These are phyloP conservation scores for Anableps anableps DNA, from an alignment of 2,797 vertebrate species.

Conservation along the genomic window DNA sequence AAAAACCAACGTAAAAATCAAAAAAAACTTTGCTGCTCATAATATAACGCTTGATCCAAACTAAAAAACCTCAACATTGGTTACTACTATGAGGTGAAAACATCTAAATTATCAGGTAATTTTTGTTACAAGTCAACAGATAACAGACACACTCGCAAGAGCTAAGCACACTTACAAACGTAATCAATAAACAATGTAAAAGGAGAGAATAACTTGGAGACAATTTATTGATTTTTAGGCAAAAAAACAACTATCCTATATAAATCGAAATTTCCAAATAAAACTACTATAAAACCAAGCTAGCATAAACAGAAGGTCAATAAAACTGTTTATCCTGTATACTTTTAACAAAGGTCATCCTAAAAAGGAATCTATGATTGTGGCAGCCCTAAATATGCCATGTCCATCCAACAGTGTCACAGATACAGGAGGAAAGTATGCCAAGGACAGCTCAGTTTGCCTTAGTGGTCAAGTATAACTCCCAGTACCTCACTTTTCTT, in stretches of 20 bases:
- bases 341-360: neutral
- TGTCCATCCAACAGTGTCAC: slow-evolving; percentile 37
- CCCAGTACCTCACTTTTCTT: slow-evolving; percentile 34
- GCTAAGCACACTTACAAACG: neutral
- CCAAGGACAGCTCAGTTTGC: slow-evolving; percentile 63
- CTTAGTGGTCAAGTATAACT: slow-evolving; percentile 50
- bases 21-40: neutral
- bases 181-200: neutral
- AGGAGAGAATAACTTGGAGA: neutral
- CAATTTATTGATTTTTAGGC: neutral
- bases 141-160: neutral
- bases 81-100: neutral
- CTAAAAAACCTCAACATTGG: neutral
- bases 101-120: neutral
- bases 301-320: neutral
- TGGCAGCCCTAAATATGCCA: neutral
- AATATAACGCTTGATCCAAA: no score
- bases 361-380: neutral
- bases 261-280: neutral
- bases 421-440: slow-evolving; percentile 52
- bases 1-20: no score
- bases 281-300: neutral
- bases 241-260: neutral
- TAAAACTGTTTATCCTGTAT: neutral
- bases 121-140: neutral